phyloP scores from a whole-genome alignment of 2,113 vertebrate genomes.

The Vulpes vulpes region DNA sequence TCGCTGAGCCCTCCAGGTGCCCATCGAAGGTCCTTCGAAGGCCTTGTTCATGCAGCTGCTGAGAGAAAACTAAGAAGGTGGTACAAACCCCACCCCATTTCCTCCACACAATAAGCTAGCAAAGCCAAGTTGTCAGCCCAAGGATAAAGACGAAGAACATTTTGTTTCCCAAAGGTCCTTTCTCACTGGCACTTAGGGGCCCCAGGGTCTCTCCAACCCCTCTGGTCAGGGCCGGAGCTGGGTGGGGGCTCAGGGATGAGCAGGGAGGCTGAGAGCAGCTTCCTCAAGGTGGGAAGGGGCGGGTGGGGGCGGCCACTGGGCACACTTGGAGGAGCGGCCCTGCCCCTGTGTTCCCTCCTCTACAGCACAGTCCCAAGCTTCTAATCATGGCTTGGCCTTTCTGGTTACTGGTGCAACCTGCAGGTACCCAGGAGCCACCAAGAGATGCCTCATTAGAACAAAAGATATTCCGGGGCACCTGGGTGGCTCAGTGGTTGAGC shows the following conservation, averaged over 20 bases:
- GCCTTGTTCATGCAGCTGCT: neutral
- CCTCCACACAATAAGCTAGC: neutral
- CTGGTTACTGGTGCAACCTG: too few relatives aligned
- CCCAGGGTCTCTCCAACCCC: neutral
- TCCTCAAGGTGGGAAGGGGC: neutral
- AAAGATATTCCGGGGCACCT: too few relatives aligned
- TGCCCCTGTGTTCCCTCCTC: neutral
- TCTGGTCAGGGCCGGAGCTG: neutral
- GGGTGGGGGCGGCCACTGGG: rapidly evolving
- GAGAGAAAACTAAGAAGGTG: neutral
- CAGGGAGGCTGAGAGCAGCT: neutral
- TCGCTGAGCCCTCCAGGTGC: too few relatives aligned
- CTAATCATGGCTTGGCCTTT: too few relatives aligned
- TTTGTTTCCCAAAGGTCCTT: neutral
- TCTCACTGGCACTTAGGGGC: neutral
- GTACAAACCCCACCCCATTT: neutral
- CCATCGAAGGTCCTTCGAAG: neutral
- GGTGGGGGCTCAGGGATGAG: neutral
- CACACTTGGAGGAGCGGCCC: too few relatives aligned
- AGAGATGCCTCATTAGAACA: too few relatives aligned
- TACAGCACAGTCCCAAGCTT: too few relatives aligned
- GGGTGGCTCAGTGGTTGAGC: too few relatives aligned
- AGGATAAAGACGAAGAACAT: neutral
- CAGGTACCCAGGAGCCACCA: too few relatives aligned
- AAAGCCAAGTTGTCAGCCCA: too few relatives aligned